phyloP scores from a whole-genome alignment of 2,888 invertebrate genomes.

The Andrena camellia region DNA sequence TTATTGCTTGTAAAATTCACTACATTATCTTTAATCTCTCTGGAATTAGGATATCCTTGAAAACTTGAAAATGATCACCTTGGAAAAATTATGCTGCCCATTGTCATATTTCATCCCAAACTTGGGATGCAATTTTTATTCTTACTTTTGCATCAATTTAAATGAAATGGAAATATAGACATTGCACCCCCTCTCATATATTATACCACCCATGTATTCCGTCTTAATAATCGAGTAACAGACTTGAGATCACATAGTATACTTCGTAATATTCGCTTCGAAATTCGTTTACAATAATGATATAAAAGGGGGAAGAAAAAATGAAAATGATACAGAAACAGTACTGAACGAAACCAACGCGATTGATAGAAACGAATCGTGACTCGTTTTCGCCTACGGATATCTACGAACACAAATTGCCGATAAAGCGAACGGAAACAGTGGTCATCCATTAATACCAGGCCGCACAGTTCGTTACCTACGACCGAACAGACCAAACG shows the following conservation, averaged over 20 bases:
- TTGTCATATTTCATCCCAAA: no score
- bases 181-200: no score
- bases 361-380: slow-evolving; percentile 38
- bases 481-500: slow-evolving; percentile 40
- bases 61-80: no score
- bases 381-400: slow-evolving; percentile 41
- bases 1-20: no score
- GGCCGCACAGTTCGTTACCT: slow-evolving; percentile 50
- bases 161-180: no score
- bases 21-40: no score
- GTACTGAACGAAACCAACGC: not conserved
- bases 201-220: not conserved
- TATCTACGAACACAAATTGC: slow-evolving; percentile 44
- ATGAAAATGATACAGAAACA: not conserved
- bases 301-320: not conserved
- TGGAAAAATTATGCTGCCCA: no score
- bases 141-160: no score
- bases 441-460: slow-evolving; percentile 69
- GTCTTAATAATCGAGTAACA: not conserved
- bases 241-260: not conserved
- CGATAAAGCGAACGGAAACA: slow-evolving; percentile 68
- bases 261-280: not conserved
- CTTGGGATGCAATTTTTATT: no score
- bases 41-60: no score
- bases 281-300: not conserved